phyloP scores from a whole-genome alignment of 2,113 vertebrate species.

The Stercorarius parasiticus region DNA sequence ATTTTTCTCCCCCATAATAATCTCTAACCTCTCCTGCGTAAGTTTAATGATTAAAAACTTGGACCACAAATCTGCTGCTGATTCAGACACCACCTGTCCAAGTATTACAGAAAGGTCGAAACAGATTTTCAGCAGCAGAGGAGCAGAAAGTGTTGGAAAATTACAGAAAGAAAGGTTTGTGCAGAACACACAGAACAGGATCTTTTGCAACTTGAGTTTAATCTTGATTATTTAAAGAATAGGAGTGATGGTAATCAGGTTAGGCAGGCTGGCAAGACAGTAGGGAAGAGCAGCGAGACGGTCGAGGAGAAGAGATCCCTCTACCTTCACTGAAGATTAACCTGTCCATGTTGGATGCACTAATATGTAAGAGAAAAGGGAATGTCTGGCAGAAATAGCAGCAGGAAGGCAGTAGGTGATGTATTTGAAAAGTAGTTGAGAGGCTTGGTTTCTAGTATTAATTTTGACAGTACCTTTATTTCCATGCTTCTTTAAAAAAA shows the following conservation, averaged over 20 bases:
- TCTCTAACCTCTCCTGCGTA: background rate
- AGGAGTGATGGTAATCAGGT: background rate
- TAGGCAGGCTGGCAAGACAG: background rate
- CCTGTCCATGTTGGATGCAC: background rate
- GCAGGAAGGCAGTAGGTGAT: background rate
- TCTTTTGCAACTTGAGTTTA: background rate
- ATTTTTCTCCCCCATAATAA: background rate
- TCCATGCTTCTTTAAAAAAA: background rate
- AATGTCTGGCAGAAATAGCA: background rate
- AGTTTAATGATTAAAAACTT: slow-evolving; percentile 34
- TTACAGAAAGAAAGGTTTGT: background rate
- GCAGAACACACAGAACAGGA: background rate
- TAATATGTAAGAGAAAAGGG: background rate
- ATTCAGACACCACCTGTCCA: slow-evolving; percentile 33
- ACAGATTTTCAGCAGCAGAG: background rate
- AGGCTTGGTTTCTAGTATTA: background rate
- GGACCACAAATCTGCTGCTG: background rate
- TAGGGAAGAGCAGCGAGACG: background rate
- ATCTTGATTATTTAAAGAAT: slow-evolving; percentile 1
- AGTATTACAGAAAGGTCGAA: slow-evolving; percentile 32
- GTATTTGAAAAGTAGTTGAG: background rate
- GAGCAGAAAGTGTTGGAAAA: background rate
- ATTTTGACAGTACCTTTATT: background rate
- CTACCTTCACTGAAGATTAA: background rate
- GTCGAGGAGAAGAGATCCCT: background rate